Evolutionary conservation across 2,113 vertebrate genomes (phyloP), one percentile per base, ranked within the genome.

Genomic region (Cyanocitta stelleri): DNA sequence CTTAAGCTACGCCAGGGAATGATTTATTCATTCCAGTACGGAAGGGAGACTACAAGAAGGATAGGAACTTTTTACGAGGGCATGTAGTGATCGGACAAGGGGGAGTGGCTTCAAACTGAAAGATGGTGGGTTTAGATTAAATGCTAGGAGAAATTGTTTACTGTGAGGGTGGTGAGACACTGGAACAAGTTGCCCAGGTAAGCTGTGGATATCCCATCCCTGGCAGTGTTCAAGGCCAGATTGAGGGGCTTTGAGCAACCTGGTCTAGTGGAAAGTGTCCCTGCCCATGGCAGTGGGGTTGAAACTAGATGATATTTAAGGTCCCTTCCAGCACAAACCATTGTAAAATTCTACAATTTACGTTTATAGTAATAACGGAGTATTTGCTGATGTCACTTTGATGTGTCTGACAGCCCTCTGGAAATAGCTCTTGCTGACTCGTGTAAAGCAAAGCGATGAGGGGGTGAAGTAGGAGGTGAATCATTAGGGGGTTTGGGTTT

Each of bases 1-100:
- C 5, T 52, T 41, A 6, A 23, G 0, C 17, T 48, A 1, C 11
- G 6, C 12, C 9, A 6, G 7, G 7, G 7, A 1, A 35, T 35
- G 9, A 35, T 43, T 37, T 80, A 16, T 55, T 76, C 30, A 10
- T 46, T 19, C 11, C 21, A 13, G 6, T 9, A 16, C 8, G 10
- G 26, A 54, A 48, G 17, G 11, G 48, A 48, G 24, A 4, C 16
- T 14, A 2, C 24, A 9, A 12, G 46, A 39, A 22, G 15, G 26
- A 35, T 9, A 61, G 16, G 46, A 13, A 6, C 55, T 35, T 62
- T 62, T 6, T 29, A 10, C 26, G 6, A 55, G n/a, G 3, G 17
- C 17, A 0, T 22, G 14, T 35, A n/a, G 61, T 43, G 30, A 27
- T 7, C 7, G 15, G 17, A 16, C 11, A 35, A 32, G 17, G 18